Conservation (phyloP, 2,888 invertebrate genomes). For the Allophyes oxyacanthae region DNA sequence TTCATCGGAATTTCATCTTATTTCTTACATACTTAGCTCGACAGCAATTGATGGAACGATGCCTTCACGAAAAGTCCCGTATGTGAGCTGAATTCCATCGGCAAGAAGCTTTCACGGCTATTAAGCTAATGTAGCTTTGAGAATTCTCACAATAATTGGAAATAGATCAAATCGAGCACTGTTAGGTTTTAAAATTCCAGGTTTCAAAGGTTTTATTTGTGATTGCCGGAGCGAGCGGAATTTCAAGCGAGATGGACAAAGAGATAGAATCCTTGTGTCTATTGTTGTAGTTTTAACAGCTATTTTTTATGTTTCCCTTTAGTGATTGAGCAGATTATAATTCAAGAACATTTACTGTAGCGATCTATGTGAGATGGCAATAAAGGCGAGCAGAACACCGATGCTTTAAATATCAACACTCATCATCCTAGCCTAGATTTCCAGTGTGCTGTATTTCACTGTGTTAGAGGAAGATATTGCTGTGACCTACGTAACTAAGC, state of each 20-base stretch:
- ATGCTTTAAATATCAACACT: too few species aligned
- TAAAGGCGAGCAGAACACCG: too few species aligned
- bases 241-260: conserved; percentile 19
- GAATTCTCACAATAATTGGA: conserved; percentile 29
- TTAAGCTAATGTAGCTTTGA: conserved; percentile 39
- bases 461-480: too few species aligned
- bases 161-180: conserved; percentile 26
- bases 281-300: background rate
- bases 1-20: conserved; percentile 3
- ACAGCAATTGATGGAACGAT: conserved; percentile 17
- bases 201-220: conserved; percentile 23
- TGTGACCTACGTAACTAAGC: too few species aligned
- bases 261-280: conserved; percentile 16
- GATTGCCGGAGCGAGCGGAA: conserved; percentile 8
- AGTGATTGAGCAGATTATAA: too few species aligned
- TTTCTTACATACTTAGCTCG: conserved; percentile 6
- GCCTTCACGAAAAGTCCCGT: conserved; percentile 6
- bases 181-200: conserved; percentile 20
- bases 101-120: conserved; percentile 26
- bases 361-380: too few species aligned
- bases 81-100: conserved; percentile 25
- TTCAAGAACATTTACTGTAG: too few species aligned
- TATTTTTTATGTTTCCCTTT: too few species aligned
- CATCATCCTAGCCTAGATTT: too few species aligned
- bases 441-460: too few species aligned